phyloP scores from a whole-genome alignment of 2,888 invertebrate species.

The Acronicta alni region DNA sequence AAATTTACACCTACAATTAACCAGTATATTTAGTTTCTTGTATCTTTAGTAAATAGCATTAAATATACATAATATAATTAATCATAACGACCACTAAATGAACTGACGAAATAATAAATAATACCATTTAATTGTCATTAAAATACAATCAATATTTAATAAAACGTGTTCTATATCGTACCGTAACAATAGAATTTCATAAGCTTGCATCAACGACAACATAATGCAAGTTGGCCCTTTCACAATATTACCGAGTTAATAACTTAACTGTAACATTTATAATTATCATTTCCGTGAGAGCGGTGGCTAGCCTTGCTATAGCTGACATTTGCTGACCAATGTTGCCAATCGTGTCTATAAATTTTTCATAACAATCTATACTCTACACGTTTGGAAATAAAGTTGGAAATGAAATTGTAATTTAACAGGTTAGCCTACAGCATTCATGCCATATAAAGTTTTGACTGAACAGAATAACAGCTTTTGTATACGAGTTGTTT shows the following conservation, averaged over 20 bases:
- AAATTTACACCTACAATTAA: too few relatives aligned
- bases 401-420: slow-evolving; percentile 15
- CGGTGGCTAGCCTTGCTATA: slow-evolving; percentile 52
- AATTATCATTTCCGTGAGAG: slow-evolving; percentile 56
- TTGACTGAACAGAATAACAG: slow-evolving; percentile 16
- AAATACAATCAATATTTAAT: slow-evolving; percentile 15
- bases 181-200: slow-evolving; percentile 38
- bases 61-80: too few relatives aligned
- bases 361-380: slow-evolving; percentile 40
- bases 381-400: slow-evolving; percentile 25
- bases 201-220: slow-evolving; percentile 21
- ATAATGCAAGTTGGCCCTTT: slow-evolving; percentile 31
- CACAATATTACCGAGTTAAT: slow-evolving; percentile 43
- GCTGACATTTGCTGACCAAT: slow-evolving; percentile 56
- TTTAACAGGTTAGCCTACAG: slow-evolving; percentile 7
- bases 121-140: slow-evolving; percentile 12
- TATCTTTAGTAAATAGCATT: too few relatives aligned
- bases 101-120: too few relatives aligned
- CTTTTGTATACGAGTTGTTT: slow-evolving; percentile 26
- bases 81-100: too few relatives aligned
- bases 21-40: too few relatives aligned
- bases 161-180: slow-evolving; percentile 1
- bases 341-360: slow-evolving; percentile 33
- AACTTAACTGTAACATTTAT: slow-evolving; percentile 44
- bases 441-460: slow-evolving; percentile 14